A percentile compares a stretch with the other conserved stretches of the same genome.
Evolutionary conservation across 53 echinoderm and acorn worm species (phyloP).

Genomic region (Apostichopus leukothele): DNA sequence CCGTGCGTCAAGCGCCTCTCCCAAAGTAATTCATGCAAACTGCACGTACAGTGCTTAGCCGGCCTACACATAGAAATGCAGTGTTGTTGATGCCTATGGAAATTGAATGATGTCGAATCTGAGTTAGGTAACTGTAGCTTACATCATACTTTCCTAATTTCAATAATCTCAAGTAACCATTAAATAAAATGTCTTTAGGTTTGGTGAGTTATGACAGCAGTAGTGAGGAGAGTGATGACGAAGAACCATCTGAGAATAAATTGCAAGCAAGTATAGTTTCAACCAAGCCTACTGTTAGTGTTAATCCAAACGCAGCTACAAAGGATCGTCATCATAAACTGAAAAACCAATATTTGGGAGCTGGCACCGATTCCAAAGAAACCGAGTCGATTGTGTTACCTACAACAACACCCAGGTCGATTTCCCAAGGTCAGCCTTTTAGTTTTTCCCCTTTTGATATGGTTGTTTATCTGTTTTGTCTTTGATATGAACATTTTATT

Average conservation of each 20-base stretch:
- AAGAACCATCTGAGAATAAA: not conserved
- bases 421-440: not conserved
- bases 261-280: not conserved
- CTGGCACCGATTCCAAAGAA: not conserved
- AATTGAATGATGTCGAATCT: too few species aligned
- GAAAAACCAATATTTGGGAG: not conserved
- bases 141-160: too few species aligned
- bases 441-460: too few species aligned
- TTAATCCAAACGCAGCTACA: not conserved
- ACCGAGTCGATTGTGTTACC: not conserved
- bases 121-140: too few species aligned
- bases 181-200: constrained; percentile 1
- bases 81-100: too few species aligned
- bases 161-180: not conserved
- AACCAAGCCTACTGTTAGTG: not conserved
- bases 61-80: too few species aligned
- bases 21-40: too few species aligned
- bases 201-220: constrained; percentile 27
- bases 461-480: too few species aligned
- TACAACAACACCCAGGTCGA: not conserved
- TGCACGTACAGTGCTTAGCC: too few species aligned
- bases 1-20: too few species aligned
- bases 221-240: not conserved
- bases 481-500: too few species aligned
- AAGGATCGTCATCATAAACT: not conserved